Conservation (phyloP, 1,140 invertebrate genomes). For the Holotrichia oblita region DNA sequence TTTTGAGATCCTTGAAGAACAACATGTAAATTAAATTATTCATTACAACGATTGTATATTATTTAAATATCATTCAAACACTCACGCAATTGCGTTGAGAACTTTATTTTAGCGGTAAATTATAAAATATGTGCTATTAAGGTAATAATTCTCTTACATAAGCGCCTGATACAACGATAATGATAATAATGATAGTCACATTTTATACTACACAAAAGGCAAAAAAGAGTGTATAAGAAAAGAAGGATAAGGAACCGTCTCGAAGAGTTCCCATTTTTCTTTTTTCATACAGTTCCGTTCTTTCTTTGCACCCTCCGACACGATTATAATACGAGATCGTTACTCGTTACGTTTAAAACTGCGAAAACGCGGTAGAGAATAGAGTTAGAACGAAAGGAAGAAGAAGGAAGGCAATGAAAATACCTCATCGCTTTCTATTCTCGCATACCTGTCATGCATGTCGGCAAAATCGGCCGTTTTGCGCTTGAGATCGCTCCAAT, state of each 20-base stretch:
- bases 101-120: too few relatives aligned
- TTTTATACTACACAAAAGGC: background rate
- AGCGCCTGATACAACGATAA: background rate
- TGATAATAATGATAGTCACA: background rate
- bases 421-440: background rate
- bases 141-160: background rate
- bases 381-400: background rate
- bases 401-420: background rate
- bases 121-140: background rate
- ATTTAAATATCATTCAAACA: too few relatives aligned
- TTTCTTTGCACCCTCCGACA: background rate
- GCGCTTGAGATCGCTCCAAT: background rate
- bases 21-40: too few relatives aligned
- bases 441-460: background rate
- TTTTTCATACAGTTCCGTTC: background rate
- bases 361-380: background rate
- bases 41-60: too few relatives aligned
- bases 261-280: background rate
- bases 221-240: background rate
- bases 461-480: background rate
- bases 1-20: too few relatives aligned
- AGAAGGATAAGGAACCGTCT: background rate
- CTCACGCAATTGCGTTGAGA: too few relatives aligned
- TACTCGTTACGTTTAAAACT: background rate
- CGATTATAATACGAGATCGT: slow-evolving; percentile 13